Evolutionary conservation across 2,113 vertebrate species (phyloP), one percentile per base, ranked within the genome.

Genomic region (Sakesphorus luctuosus): DNA sequence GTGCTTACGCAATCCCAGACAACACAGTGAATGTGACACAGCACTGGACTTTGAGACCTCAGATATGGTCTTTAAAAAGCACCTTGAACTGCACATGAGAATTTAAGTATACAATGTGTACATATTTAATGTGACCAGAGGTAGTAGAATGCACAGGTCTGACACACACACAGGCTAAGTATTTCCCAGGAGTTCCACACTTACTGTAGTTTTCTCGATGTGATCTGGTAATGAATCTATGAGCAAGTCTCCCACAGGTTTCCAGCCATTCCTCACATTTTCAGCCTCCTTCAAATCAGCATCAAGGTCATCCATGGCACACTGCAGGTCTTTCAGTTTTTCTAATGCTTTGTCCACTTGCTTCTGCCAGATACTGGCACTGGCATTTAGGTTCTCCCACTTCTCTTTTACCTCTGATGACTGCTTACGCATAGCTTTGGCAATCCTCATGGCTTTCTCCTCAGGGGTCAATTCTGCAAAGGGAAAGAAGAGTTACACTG

Each of bases 391-490:
- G 50, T 97, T 98, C 83, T 99, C 99, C 99, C 99, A 99, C 44
- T 99, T 99, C 94, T 99, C 99, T 68, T 98, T 98, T 84, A 99
- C 98, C 85, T 99, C 99, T 0, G 97, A 98, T 4, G 99, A 99
- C 97, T 99, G 99, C 88, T 99, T 99, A 47, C 99, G 99, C 98
- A 99, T 99, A 53, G 99, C 98, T 94, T 98, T 98, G 79, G 99
- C 99, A 94, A 99, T 97, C 40, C 96, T 98, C 90, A 98, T 97
- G 69, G 99, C 99, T 97, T 98, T 99, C 97, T 99, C 99, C 96
- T 99, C 99, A 6, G 99, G 98, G 13, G 98, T 99, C 94, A 98
- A 71, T 74, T 99, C 99, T 99, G 96, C n/a, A 94, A 69, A n/a
- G 26, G 23, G 19, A 69, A 94, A 87, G 33, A 80, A 82, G 20